A percentile compares a stretch with the other conserved stretches of the same genome.
Conservation (phyloP, 2,797 vertebrate genomes). For the Adelosebastes latens region DNA sequence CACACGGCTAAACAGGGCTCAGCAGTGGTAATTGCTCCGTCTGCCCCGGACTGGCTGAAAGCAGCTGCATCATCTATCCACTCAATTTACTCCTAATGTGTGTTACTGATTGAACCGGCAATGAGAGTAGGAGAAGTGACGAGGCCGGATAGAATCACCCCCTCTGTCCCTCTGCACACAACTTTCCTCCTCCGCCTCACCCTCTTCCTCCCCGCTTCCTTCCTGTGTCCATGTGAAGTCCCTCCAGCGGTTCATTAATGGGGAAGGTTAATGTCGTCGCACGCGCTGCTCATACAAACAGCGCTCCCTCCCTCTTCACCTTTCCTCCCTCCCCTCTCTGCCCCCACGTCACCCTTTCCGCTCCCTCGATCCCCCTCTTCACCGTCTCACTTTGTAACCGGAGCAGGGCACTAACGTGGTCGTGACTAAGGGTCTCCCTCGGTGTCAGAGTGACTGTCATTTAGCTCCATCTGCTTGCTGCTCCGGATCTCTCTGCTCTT, state of each 20-base stretch:
- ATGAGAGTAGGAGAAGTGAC: conserved; percentile 64
- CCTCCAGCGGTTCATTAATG: conserved; percentile 71
- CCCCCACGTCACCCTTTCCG: conserved; percentile 32
- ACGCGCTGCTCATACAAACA: conserved; percentile 54
- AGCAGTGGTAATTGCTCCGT: conserved; percentile 57
- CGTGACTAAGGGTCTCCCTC: conserved; percentile 68
- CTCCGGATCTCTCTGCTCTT: conserved; percentile 24
- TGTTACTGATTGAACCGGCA: conserved; percentile 75
- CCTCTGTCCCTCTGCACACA: conserved; percentile 36
- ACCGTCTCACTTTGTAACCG: conserved; percentile 21
- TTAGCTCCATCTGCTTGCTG: conserved; percentile 25
- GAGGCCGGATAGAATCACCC: conserved; percentile 47
- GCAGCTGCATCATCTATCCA: conserved; percentile 74
- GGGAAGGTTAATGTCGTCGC: conserved; percentile 62
- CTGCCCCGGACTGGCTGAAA: conserved; percentile 59
- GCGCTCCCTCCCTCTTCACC: conserved; percentile 25
- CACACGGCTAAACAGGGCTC: conserved; percentile 56
- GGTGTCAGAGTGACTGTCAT: conserved; percentile 35
- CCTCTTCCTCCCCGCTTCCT: conserved; percentile 47
- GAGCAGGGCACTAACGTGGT: conserved; percentile 45
- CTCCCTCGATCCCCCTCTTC: conserved; percentile 13
- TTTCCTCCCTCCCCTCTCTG: neutral
- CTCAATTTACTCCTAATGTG: conserved; percentile 75
- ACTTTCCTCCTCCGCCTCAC: conserved; percentile 29
- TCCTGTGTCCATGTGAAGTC: conserved; percentile 67